phyloP scores from a whole-genome alignment of 2,113 vertebrate genomes.

The Poeciliopsis turrubarensis region DNA sequence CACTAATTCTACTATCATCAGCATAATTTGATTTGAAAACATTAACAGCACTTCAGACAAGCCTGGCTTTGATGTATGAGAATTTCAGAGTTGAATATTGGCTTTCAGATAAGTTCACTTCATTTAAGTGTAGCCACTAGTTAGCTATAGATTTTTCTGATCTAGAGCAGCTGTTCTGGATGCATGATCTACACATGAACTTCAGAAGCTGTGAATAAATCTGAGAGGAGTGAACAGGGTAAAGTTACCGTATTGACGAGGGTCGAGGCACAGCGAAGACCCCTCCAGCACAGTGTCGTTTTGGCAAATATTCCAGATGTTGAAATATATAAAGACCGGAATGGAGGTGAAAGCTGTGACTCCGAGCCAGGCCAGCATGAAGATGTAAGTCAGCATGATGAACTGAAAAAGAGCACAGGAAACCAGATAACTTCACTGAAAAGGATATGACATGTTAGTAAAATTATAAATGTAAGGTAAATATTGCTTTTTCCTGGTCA shows the following conservation, averaged over 20 bases:
- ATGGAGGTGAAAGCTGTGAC: conserved; percentile 96
- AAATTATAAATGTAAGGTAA: too few relatives aligned
- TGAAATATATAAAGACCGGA: conserved; percentile 99
- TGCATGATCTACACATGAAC: not conserved
- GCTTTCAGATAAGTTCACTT: not conserved
- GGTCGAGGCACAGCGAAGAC: conserved; percentile 91
- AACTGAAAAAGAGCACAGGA: conserved; percentile 81
- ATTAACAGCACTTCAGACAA: too few relatives aligned
- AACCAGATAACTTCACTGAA: not conserved
- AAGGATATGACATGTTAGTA: too few relatives aligned
- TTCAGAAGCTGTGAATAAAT: not conserved
- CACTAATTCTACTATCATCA: conserved; percentile 18
- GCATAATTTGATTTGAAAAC: not conserved
- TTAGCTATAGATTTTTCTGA: not conserved
- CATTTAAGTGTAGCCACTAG: not conserved
- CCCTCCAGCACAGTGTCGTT: conserved; percentile 91
- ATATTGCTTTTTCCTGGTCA: too few relatives aligned
- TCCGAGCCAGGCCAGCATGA: conserved; percentile 99
- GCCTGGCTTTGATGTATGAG: too few relatives aligned
- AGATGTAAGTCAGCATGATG: conserved; percentile 99
- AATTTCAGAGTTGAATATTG: not conserved
- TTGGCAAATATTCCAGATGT: conserved; percentile 98
- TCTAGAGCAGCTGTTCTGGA: not conserved
- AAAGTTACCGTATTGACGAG: conserved; percentile 92
- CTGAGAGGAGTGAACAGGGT: not conserved